A percentile compares a stretch with the other conserved stretches of the same genome.
These are phyloP conservation scores for Carposina sasakii DNA, from an alignment of 1,140 invertebrate species.

Conservation along the genomic window DNA sequence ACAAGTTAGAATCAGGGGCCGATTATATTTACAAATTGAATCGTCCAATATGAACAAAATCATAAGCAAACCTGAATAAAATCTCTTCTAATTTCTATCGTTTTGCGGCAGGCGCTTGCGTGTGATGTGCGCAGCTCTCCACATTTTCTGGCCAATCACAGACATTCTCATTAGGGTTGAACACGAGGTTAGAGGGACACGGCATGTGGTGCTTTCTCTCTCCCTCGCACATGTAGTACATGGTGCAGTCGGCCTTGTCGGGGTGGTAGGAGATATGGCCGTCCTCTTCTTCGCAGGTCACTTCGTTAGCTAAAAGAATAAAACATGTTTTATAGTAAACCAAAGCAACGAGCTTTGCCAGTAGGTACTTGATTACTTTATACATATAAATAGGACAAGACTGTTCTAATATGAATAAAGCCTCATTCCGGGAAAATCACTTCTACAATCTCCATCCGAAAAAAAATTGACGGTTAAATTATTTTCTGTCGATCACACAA, in stretches of 20 bases:
- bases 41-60: no score
- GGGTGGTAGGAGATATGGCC: conserved; percentile 94
- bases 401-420: no score
- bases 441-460: no score
- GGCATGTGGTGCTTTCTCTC: conserved; percentile 97
- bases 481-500: no score
- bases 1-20: no score
- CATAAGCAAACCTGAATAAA: conserved; percentile 16
- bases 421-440: no score
- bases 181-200: conserved; percentile 94
- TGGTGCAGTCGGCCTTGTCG: conserved; percentile 92
- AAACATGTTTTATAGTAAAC: no score
- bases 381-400: no score
- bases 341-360: no score
- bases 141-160: conserved; percentile 98
- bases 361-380: no score
- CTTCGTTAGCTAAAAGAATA: conserved; percentile 81
- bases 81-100: conserved; percentile 32
- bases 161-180: conserved; percentile 94
- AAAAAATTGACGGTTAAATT: no score
- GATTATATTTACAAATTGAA: no score
- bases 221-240: conserved; percentile 97
- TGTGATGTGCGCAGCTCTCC: conserved; percentile 88
- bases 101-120: conserved; percentile 80
- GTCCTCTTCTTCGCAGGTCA: conserved; percentile 93